A percentile compares a stretch with the other conserved stretches of the same genome.
These are phyloP conservation scores for Montipora capricornis DNA, from an alignment of 64 coral and sea anemone genomes.

Conservation along the genomic window DNA sequence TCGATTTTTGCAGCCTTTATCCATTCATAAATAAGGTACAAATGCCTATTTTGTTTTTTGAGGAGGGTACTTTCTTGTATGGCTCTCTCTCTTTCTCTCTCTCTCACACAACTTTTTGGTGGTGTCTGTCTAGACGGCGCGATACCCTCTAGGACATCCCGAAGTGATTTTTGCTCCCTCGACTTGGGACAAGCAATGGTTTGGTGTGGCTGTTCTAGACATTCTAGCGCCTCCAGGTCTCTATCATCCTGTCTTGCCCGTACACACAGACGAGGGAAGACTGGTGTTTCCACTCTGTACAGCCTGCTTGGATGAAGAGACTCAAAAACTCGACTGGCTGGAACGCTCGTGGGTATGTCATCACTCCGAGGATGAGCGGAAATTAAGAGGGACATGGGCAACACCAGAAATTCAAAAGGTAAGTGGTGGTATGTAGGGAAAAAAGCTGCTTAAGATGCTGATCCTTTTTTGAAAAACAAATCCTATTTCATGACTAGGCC, in stretches of 20 bases:
- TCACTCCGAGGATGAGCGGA: background rate
- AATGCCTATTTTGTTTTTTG: too few relatives aligned
- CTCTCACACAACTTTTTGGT: too few relatives aligned
- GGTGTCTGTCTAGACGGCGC: too few relatives aligned
- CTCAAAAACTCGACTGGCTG: background rate
- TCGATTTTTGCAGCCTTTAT: slow-evolving; percentile 20
- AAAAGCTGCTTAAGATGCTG: background rate
- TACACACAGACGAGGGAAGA: background rate
- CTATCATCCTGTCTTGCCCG: slow-evolving; percentile 50
- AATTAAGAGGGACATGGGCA: slow-evolving; percentile 1
- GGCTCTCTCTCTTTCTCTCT: too few relatives aligned
- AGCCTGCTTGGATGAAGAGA: background rate
- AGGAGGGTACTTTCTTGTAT: too few relatives aligned
- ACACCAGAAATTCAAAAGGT: slow-evolving; percentile 5
- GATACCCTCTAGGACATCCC: slow-evolving; percentile 35
- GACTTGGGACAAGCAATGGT: background rate
- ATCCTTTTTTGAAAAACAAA: too few relatives aligned
- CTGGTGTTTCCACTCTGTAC: slow-evolving; percentile 37
- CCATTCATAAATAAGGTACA: slow-evolving; percentile 36
- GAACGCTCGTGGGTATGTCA: background rate
- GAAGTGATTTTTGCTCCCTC: background rate
- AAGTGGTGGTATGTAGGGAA: slow-evolving; percentile 12
- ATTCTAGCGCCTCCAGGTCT: slow-evolving; percentile 13
- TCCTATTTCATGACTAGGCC: background rate
- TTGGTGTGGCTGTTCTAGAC: slow-evolving; percentile 12